A percentile compares a stretch with the other conserved stretches of the same genome.
These are phyloP conservation scores for Megaceryle alcyon DNA, from an alignment of 2,797 vertebrate species.

Conservation along the genomic window DNA sequence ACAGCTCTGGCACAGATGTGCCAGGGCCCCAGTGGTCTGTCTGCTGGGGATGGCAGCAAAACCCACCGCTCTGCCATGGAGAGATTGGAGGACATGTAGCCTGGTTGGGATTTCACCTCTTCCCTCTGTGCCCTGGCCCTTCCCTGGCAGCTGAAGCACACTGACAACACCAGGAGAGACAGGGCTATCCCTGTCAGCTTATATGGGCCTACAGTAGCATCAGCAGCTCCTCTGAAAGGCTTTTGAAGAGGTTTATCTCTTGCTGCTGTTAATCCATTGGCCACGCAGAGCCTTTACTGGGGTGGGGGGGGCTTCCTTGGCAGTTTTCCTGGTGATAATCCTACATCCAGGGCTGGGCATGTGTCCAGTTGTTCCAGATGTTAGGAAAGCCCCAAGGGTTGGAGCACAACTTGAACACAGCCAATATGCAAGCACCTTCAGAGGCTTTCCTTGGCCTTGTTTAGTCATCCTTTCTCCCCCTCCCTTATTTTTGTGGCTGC, in stretches of 20 bases:
- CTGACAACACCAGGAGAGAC: accelerated
- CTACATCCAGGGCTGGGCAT: accelerated
- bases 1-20: background rate
- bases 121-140: background rate
- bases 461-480: background rate
- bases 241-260: background rate
- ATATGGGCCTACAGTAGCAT: background rate
- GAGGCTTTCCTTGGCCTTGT: background rate
- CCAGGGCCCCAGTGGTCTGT: background rate
- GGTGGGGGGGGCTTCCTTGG: background rate
- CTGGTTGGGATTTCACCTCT: background rate
- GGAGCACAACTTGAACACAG: background rate
- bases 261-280: background rate
- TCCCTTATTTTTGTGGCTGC: background rate
- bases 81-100: background rate
- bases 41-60: background rate
- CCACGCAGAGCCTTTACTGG: background rate
- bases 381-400: background rate
- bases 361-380: background rate
- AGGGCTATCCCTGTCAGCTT: background rate
- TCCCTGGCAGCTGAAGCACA: background rate
- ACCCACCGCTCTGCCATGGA: background rate
- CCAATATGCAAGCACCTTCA: background rate
- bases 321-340: background rate
- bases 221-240: background rate